Evolutionary conservation across 2,113 vertebrate species (phyloP).

Genomic region (Dipodomys stephensi): DNA sequence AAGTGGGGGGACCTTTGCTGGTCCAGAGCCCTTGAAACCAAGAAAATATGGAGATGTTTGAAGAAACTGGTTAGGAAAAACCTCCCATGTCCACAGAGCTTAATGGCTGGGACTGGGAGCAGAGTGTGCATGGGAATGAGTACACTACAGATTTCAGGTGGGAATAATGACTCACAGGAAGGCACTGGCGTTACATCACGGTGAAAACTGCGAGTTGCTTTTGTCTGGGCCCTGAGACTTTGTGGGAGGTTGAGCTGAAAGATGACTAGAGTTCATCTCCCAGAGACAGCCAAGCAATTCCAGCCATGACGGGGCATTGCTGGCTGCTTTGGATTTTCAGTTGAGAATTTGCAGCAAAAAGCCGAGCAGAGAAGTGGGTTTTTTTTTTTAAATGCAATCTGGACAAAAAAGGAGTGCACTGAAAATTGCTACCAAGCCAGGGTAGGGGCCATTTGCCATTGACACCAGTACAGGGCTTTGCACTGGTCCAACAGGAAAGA

Average conservation of each 20-base stretch:
- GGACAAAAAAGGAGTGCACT: neutral
- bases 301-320: neutral
- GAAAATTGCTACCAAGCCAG: neutral
- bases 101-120: neutral
- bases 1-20: neutral
- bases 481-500: neutral
- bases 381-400: too few species aligned
- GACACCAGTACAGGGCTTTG: neutral
- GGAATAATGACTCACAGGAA: neutral
- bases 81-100: neutral
- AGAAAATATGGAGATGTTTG: neutral
- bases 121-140: neutral
- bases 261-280: neutral
- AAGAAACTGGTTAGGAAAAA: neutral
- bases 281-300: neutral
- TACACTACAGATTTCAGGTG: neutral
- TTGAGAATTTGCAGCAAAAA: neutral
- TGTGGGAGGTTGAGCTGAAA: neutral
- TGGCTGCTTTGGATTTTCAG: neutral
- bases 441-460: neutral
- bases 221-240: neutral
- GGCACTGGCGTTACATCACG: neutral
- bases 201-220: neutral
- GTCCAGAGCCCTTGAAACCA: neutral
- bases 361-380: neutral